Evolutionary conservation across 2,113 vertebrate species (phyloP), one percentile per base, ranked within the genome.

Genomic region (Poicephalus meyeri): DNA sequence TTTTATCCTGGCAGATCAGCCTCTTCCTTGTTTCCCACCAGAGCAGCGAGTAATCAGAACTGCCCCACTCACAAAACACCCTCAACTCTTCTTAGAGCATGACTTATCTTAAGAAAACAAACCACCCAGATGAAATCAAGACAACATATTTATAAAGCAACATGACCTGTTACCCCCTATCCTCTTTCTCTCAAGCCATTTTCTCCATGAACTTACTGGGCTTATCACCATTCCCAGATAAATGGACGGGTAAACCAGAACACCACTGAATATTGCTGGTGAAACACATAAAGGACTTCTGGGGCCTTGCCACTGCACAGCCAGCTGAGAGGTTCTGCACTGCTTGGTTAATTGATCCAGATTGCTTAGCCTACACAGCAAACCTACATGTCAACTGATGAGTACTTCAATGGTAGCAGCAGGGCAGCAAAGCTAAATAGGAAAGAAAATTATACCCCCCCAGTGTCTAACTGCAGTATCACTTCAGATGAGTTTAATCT

Each of bases 1-100:
- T 46, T 81, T 72, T 76, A 85, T 89, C 84, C 44, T 41, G 39
- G 4, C 63, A 65, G 53, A 92, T 88, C 89, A 69, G 66, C 42
- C 49, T 52, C 31, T 35, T 41, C 70, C 80, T 79, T 39, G 83
- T 56, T 92, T 79, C 91, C 80, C 91, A 69, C 2, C 60, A 35
- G 25, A 81, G 74, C 52, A 77, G 70, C 0, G 1, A 88, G 76
- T 31, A 92, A 73, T 37, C 61, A 89, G 13, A 82, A 28, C 50
- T n/a, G 14, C 10, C 33, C 33, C 5, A 1, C 65, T 76, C 74
- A 61, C 5, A 81, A 26, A 35, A 47, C 35, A 19, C 13, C 74
- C 65, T 56, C 5, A 68, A 33, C 52, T 52, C 47, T 66, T 23
- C 61, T 65, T 12, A 85, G 31, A 76, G 72, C 49, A 79, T 4